A percentile compares a stretch with the other conserved stretches of the same genome.
Conservation (phyloP, 2,888 invertebrate species). For the Glyphotaelius pellucidus region DNA sequence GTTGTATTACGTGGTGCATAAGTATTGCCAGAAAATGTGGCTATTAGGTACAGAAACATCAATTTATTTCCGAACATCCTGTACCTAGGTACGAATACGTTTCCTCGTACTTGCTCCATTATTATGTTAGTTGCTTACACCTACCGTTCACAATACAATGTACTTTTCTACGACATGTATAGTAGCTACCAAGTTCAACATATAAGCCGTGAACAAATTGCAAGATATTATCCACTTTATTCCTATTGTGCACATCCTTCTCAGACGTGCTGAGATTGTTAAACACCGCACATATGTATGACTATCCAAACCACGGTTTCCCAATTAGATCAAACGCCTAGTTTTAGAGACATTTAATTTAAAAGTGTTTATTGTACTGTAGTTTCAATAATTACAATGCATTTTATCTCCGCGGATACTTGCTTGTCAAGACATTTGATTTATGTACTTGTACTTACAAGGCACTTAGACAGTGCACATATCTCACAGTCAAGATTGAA, state of each 20-base stretch:
- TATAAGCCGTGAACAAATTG: slow-evolving; percentile 36
- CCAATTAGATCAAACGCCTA: neutral
- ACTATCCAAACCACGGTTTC: slow-evolving; percentile 7
- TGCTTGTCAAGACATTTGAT: neutral
- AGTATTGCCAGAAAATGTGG: neutral
- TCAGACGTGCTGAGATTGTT: slow-evolving; percentile 46
- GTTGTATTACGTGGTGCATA: neutral
- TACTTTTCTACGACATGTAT: neutral
- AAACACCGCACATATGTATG: slow-evolving; percentile 3
- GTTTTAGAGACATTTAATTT: neutral
- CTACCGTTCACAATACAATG: neutral
- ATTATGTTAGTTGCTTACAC: neutral
- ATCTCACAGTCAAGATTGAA: slow-evolving; percentile 14
- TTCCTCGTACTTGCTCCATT: neutral
- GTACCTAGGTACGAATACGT: neutral
- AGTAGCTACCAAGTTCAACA: neutral
- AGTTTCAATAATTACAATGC: neutral
- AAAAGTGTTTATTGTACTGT: neutral
- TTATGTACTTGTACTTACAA: neutral
- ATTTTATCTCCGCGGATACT: neutral
- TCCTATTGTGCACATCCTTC: slow-evolving; percentile 53
- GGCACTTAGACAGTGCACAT: neutral
- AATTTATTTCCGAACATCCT: neutral
- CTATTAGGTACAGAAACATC: neutral
- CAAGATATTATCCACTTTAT: slow-evolving; percentile 56